phyloP scores from a whole-genome alignment of 2,888 invertebrate genomes.

The Nesidiocoris tenuis region DNA sequence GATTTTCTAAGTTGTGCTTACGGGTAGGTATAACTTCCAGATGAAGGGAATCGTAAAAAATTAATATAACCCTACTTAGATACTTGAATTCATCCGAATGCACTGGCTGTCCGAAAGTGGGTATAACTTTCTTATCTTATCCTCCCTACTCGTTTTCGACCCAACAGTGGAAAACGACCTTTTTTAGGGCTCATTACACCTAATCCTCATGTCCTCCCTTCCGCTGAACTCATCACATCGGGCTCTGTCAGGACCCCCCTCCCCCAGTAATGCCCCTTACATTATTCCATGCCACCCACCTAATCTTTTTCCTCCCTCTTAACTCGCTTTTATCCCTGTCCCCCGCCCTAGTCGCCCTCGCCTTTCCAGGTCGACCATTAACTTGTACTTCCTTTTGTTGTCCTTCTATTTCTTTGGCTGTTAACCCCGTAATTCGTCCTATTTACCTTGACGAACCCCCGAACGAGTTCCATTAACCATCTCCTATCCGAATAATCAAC shows the following conservation, averaged over 20 bases:
- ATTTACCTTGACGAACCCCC: neutral
- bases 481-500: neutral
- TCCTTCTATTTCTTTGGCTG: neutral
- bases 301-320: no score
- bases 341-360: neutral
- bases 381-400: neutral
- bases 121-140: neutral
- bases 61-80: no score
- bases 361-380: neutral
- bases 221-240: neutral
- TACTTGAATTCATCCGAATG: neutral
- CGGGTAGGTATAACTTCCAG: no score
- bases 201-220: slow-evolving; percentile 20
- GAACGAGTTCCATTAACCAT: neutral
- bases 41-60: no score
- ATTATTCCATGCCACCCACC: neutral
- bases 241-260: neutral
- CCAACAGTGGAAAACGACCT: slow-evolving; percentile 10
- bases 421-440: neutral
- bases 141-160: neutral
- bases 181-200: slow-evolving; percentile 28
- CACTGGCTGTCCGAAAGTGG: neutral
- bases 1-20: no score
- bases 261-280: no score
- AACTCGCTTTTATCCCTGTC: neutral